Conservation (phyloP, 2,888 invertebrate genomes). For the Xiphydria camelus region DNA sequence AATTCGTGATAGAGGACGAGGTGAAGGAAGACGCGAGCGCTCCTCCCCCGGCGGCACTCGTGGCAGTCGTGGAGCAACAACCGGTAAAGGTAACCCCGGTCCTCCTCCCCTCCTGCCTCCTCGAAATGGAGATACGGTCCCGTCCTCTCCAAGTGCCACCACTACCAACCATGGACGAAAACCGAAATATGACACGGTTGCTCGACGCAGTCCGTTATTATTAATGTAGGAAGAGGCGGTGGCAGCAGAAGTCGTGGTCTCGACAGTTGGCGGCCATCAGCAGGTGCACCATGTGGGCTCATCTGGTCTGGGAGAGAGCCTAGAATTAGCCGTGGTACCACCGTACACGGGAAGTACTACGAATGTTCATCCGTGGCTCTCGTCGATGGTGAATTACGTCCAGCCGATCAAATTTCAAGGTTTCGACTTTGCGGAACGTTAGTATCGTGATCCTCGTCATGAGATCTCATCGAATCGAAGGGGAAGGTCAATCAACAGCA, state of each 20-base stretch:
- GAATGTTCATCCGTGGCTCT: constrained; percentile 98
- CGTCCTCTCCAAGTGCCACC: too few species aligned
- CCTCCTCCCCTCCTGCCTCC: constrained; percentile 9
- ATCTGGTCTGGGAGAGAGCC: constrained; percentile 60
- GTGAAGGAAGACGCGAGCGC: constrained; percentile 84
- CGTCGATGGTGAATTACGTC: constrained; percentile 99
- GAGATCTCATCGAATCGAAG: constrained; percentile 3
- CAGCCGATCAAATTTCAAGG: constrained; percentile 99
- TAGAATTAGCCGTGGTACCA: constrained; percentile 64
- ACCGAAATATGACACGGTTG: too few species aligned
- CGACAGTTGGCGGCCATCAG: constrained; percentile 44
- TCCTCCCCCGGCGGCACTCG: constrained; percentile 46
- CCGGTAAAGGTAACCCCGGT: constrained; percentile 42
- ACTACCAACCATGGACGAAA: too few species aligned
- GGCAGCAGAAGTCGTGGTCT: constrained; percentile 51
- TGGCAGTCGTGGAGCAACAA: constrained; percentile 47
- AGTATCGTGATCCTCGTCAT: constrained; percentile 19
- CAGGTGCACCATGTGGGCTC: constrained; percentile 61
- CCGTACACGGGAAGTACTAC: constrained; percentile 97
- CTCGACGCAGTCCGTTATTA: background rate
- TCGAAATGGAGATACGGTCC: too few species aligned
- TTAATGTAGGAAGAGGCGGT: constrained; percentile 48
- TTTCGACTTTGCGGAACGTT: constrained; percentile 95
- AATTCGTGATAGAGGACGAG: constrained; percentile 89
- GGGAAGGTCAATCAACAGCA: too few species aligned